Evolutionary conservation across 2,888 invertebrate genomes (phyloP), one percentile per base, ranked within the genome.

Genomic region (Theretra japonica): DNA sequence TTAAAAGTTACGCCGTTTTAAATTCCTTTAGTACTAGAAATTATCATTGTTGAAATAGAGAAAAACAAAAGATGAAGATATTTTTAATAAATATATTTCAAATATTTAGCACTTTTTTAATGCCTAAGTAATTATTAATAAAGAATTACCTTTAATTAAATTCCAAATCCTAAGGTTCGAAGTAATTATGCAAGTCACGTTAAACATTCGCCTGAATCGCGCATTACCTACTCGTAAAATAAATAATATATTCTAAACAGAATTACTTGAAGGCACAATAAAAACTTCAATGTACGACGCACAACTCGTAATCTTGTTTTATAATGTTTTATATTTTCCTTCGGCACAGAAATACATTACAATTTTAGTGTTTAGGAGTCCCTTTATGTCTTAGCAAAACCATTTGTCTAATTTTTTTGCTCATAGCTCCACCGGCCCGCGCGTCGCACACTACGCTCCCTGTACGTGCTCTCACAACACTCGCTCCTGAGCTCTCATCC

Each of bases 271-370:
- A 75, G 72, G 72, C 73, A 75, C 72, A 80, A 79, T 76, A 79
- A 83, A 79, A 74, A 76, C 75, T 62, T 62, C 21, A 62, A 62
- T 41, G 75, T 77, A 76, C 76, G 70, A 70, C 69, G 72, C 33
- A 62, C 33, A 62, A 23, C 41, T 70, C 72, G 74, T 83, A 81
- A 81, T 77, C 79, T 76, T 72, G 72, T 79, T 84, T 84, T 84
- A 85, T 78, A 80, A 70, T 76, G 72, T 82, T 80, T 81, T 82
- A 83, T 83, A 82, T 82, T 82, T 86, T 82, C 82, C 79, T 80
- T 83, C 81, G 79, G 79, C 76, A 76, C 71, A 78, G 80, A 82
- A 53, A 83, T 4, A 83, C 80, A 81, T 82, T 81, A 83, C 76
- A 76, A 75, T 80, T 83, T 82, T 82, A 82, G 76, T 79, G 78